Evolutionary conservation across 2,888 invertebrate genomes (phyloP), one percentile per base, ranked within the genome.

Genomic region (Tetanocera ferruginea): DNA sequence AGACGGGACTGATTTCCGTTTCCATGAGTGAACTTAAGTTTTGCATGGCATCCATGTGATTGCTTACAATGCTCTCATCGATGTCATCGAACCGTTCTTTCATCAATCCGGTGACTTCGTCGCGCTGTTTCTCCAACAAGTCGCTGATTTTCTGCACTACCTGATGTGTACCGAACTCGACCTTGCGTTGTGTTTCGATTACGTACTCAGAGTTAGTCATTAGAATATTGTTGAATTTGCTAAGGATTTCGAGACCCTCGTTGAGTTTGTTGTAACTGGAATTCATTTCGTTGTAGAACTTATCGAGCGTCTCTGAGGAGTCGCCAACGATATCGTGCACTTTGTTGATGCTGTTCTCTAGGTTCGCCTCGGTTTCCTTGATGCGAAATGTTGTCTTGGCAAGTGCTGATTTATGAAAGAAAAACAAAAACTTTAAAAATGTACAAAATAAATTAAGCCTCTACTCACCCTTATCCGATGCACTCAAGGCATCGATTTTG

Each of bases 151-250:
- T 96, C 70, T 94, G 89, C 51, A 96, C 90, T 79, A 97, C 95
- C 88, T 96, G 95, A 84, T 95, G 94, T 0, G 96, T 94, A 6
- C 95, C 95, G 84, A 95, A 96, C 86, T 97, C 96, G 17, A 97
- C 93, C 62, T 95, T 92, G 74, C 95, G 93, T 89, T 96, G 97
- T 1, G 94, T 95, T 79, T 96, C 95, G 85, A 96, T 88, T 49
- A 96, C 95, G 86, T 95, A 94, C 90, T 97, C 96, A 0, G 96
- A 95, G 62, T 95, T 96, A 85, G 95, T 94, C 70, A 95, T 91
- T 89, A 96, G 92, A 3, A 96, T 93, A 81, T 94, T 93, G 86
- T 96, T 96, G 78, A 94, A 93, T 86, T 94, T 95, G 2, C 93
- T 91, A 73, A 96, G 90, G 0, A 86, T 84, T 60, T 87, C 87